Conservation (phyloP, 2,113 vertebrate species). For the Hypocryptadius cinnamomeus region DNA sequence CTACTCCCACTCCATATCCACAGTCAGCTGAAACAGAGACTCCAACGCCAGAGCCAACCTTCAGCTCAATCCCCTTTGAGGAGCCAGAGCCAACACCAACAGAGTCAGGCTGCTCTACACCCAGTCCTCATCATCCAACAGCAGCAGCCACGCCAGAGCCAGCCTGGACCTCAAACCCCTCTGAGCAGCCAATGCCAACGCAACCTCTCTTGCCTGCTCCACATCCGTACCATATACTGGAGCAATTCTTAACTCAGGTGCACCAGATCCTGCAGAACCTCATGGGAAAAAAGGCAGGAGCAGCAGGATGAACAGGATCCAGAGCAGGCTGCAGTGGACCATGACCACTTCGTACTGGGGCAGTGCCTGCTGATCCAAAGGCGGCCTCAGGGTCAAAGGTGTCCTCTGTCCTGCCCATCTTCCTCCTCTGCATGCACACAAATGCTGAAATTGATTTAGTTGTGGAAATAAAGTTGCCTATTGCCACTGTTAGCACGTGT, state of each 20-base stretch:
- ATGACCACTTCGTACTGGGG: background rate
- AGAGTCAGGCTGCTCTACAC: background rate
- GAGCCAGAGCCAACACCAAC: background rate
- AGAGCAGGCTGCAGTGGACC: background rate
- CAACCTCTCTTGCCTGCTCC: rapidly evolving
- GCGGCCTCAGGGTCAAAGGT: background rate
- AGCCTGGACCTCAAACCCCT: background rate
- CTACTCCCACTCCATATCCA: background rate
- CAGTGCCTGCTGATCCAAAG: background rate
- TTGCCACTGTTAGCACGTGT: background rate
- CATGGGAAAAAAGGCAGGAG: background rate
- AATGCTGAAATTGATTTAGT: background rate
- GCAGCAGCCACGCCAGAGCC: background rate
- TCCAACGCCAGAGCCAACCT: background rate
- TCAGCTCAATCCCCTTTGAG: background rate
- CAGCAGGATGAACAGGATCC: background rate
- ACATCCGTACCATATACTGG: background rate
- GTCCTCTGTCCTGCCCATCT: background rate
- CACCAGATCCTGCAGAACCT: background rate
- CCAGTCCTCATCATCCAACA: background rate
- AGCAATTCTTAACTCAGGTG: background rate
- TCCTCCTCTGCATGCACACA: background rate
- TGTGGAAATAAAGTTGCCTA: background rate
- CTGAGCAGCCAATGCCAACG: background rate
- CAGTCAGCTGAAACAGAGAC: background rate